phyloP scores from a whole-genome alignment of 1,140 invertebrate genomes.

The Bombus turneri region DNA sequence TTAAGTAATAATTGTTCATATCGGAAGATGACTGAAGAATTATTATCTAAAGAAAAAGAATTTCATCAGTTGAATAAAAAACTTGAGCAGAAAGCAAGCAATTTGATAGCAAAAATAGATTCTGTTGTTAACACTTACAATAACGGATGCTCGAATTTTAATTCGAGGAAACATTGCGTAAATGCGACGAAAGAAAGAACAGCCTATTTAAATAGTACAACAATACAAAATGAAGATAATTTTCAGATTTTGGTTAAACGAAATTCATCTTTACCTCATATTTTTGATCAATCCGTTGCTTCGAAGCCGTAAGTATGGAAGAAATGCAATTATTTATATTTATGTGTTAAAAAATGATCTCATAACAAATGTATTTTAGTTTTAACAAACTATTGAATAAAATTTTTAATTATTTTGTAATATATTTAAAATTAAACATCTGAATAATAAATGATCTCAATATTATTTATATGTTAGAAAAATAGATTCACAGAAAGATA shows the following conservation, averaged over 20 bases:
- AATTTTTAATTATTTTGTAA: background rate
- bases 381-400: background rate
- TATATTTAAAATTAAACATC: too few species aligned
- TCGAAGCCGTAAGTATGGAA: constrained; percentile 16
- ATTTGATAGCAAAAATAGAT: constrained; percentile 81
- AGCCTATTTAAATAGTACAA: background rate
- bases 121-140: constrained; percentile 73
- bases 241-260: constrained; percentile 3
- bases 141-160: constrained; percentile 1
- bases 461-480: constrained; percentile 36
- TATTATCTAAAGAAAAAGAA: constrained; percentile 81
- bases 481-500: constrained; percentile 33
- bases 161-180: constrained; percentile 1
- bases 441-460: background rate
- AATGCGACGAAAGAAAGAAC: constrained; percentile 11
- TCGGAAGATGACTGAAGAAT: constrained; percentile 76
- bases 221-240: background rate
- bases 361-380: background rate
- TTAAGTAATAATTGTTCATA: background rate
- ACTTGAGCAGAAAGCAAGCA: constrained; percentile 79
- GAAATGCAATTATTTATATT: background rate
- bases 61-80: constrained; percentile 81
- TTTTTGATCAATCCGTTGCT: background rate
- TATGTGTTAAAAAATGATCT: background rate
- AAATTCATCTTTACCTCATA: constrained; percentile 12